A percentile compares a stretch with the other conserved stretches of the same genome.
Evolutionary conservation across 2,113 vertebrate species (phyloP).

Genomic region (Thermophis baileyi): DNA sequence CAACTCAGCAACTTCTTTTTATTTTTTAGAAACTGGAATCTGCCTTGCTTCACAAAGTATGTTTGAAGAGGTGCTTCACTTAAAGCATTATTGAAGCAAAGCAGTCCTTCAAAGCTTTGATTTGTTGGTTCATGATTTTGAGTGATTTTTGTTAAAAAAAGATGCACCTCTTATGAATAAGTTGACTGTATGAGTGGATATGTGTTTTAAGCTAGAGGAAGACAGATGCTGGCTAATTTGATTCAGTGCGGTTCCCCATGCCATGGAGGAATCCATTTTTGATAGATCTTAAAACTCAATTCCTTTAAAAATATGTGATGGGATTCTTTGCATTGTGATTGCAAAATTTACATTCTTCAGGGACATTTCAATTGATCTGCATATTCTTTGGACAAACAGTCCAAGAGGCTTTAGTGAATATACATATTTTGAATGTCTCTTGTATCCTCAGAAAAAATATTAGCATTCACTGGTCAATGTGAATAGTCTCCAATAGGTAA

Average conservation of each 20-base stretch:
- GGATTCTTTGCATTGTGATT: background rate
- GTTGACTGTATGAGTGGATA: background rate
- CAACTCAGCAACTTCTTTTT: background rate
- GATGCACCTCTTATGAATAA: background rate
- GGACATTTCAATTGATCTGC: background rate
- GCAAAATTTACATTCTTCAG: background rate
- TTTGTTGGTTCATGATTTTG: background rate
- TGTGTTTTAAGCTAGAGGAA: background rate
- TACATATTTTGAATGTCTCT: background rate
- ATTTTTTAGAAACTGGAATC: background rate
- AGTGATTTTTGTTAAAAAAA: background rate
- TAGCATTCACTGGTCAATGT: background rate
- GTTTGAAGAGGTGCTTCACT: background rate
- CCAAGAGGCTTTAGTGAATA: background rate
- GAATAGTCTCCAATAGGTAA: background rate
- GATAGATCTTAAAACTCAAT: background rate
- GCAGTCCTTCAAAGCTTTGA: background rate
- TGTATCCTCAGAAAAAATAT: background rate
- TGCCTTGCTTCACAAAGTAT: background rate
- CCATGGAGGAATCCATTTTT: background rate
- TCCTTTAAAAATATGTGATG: background rate
- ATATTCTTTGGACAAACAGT: background rate
- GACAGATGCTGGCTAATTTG: background rate
- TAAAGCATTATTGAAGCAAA: background rate
- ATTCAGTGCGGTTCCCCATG: background rate